Conservation (phyloP, 1,140 invertebrate species). For the Trichonephila inaurata region DNA sequence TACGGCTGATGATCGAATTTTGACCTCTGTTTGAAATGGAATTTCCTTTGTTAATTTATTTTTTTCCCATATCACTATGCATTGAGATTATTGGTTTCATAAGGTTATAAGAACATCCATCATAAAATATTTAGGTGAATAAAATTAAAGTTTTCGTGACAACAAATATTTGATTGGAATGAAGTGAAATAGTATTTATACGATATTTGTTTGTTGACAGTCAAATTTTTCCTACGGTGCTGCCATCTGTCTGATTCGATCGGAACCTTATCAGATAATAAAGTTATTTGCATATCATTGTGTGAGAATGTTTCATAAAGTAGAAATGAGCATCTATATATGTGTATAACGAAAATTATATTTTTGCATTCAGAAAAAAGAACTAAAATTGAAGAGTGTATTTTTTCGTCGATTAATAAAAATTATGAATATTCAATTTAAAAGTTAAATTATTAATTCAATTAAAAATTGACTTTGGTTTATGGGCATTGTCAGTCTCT, state of each 20-base stretch:
- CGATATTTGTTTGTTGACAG: not conserved
- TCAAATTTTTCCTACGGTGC: no score
- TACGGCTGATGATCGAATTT: slow-evolving; percentile 2
- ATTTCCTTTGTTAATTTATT: not conserved
- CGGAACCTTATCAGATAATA: not conserved
- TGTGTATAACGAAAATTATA: not conserved
- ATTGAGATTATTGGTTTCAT: not conserved
- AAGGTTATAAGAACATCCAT: not conserved
- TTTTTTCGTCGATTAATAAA: not conserved
- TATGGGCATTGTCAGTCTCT: no score
- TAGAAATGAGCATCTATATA: no score
- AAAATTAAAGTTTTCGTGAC: not conserved
- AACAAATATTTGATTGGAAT: not conserved
- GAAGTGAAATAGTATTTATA: not conserved
- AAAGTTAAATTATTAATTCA: no score
- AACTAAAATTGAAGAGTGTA: not conserved
- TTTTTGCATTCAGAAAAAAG: not conserved
- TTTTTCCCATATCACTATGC: not conserved
- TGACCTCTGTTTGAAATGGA: not conserved
- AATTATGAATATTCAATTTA: no score
- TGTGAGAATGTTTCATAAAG: no score
- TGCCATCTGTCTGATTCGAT: not conserved
- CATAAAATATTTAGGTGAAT: not conserved
- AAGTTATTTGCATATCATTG: not conserved
- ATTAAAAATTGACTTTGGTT: no score